These are phyloP conservation scores for Megaustenia siamemsis DNA, from an alignment of 2,888 invertebrate genomes.

Conservation along the genomic window DNA sequence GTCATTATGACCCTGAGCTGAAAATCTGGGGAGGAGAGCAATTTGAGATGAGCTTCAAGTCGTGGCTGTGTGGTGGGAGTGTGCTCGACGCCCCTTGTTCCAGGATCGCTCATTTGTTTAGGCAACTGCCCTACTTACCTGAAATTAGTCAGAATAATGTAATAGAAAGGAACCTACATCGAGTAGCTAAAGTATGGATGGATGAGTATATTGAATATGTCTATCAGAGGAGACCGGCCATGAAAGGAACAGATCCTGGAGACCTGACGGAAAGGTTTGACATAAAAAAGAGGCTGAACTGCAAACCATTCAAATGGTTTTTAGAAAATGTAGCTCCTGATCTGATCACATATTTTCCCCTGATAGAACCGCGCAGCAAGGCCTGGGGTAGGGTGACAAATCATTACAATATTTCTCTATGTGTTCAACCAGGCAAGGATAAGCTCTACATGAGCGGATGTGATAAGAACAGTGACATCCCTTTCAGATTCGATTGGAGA, in stretches of 20 bases:
- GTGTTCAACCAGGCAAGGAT: constrained; percentile 14
- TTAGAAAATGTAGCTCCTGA: constrained; percentile 29
- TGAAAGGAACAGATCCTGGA: constrained; percentile 11
- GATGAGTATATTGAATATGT: constrained; percentile 44
- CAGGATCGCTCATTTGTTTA: constrained; percentile 59
- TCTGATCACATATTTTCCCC: constrained; percentile 4
- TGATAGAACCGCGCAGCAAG: neutral
- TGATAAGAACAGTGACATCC: neutral
- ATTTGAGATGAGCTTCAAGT: constrained; percentile 93
- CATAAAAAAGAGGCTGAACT: constrained; percentile 23
- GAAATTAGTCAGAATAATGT: neutral
- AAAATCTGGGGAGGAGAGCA: constrained; percentile 99
- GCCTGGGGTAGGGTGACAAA: constrained; percentile 8
- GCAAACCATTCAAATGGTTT: constrained; percentile 44
- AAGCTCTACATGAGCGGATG: neutral
- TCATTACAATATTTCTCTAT: neutral
- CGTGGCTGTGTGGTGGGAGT: constrained; percentile 64
- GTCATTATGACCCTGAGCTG: constrained; percentile 98
- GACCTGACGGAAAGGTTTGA: constrained; percentile 21
- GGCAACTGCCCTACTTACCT: neutral
- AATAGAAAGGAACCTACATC: constrained; percentile 2
- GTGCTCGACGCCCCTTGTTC: constrained; percentile 62
- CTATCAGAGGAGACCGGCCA: constrained; percentile 2
- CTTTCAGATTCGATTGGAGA: constrained; percentile 14
- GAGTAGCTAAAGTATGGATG: constrained; percentile 40